phyloP scores from a whole-genome alignment of 2,113 vertebrate species.

The Felis chaus region DNA sequence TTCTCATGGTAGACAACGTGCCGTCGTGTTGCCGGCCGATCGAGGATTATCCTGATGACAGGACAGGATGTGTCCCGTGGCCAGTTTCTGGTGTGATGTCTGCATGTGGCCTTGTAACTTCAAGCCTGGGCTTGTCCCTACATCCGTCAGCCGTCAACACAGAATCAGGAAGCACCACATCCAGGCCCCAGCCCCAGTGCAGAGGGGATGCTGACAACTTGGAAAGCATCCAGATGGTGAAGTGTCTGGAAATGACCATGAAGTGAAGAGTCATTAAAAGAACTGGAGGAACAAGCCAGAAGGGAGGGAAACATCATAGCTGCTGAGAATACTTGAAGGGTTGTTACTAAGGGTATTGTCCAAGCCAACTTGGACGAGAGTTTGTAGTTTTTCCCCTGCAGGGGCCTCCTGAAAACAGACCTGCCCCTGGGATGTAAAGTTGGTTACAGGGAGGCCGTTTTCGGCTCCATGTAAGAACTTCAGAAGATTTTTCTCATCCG shows the following conservation, averaged over 20 bases:
- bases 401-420: neutral
- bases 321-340: rapidly evolving
- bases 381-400: neutral
- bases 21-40: neutral
- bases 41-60: neutral
- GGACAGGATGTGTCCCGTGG: neutral
- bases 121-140: neutral
- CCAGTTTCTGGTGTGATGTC: neutral
- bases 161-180: neutral
- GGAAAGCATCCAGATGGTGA: neutral
- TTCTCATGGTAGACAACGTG: neutral
- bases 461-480: neutral
- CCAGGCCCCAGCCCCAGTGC: neutral
- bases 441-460: neutral
- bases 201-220: neutral
- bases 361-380: neutral
- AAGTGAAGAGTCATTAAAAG: neutral
- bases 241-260: neutral
- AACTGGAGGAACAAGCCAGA: neutral
- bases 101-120: neutral
- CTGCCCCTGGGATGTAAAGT: neutral
- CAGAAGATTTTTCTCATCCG: neutral
- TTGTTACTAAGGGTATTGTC: neutral
- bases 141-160: neutral
- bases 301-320: neutral